phyloP scores from a whole-genome alignment of 2,888 invertebrate species.

The Parnassius orleans region DNA sequence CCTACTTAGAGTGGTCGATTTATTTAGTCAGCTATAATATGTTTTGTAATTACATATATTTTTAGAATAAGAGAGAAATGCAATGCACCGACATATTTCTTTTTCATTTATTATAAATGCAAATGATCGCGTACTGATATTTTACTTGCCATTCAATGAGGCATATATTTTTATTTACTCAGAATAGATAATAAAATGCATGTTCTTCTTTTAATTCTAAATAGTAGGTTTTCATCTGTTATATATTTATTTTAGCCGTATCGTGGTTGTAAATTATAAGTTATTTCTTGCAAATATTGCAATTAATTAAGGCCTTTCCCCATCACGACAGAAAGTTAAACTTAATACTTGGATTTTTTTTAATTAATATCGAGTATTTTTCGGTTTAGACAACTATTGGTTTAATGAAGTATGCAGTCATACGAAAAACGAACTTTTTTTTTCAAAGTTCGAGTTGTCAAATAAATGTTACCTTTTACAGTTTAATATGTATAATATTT shows the following conservation, averaged over 20 bases:
- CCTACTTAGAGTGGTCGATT: conserved; percentile 47
- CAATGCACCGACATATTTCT: conserved; percentile 60
- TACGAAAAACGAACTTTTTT: too few species aligned
- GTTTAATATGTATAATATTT: too few species aligned
- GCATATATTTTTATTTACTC: conserved; percentile 6
- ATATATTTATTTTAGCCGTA: conserved; percentile 15
- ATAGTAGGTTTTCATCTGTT: neutral
- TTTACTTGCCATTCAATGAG: conserved; percentile 45
- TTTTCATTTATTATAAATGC: conserved; percentile 51
- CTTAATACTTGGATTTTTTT: too few species aligned
- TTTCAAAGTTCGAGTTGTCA: too few species aligned
- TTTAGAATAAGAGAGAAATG: conserved; percentile 60
- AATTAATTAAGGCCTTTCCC: neutral
- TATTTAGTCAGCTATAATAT: conserved; percentile 25
- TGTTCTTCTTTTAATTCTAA: conserved; percentile 15
- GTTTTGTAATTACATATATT: conserved; percentile 44
- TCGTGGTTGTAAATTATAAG: conserved; percentile 4
- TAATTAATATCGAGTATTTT: too few species aligned
- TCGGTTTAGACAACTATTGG: too few species aligned
- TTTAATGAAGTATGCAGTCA: too few species aligned
- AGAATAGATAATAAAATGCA: conserved; percentile 23
- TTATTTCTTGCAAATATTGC: conserved; percentile 1
- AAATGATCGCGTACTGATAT: conserved; percentile 41
- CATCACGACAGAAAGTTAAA: neutral
- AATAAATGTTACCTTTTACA: too few species aligned